Base-by-base conservation (phyloP, 2,113 vertebrate species). In the Channa argus region DNA sequence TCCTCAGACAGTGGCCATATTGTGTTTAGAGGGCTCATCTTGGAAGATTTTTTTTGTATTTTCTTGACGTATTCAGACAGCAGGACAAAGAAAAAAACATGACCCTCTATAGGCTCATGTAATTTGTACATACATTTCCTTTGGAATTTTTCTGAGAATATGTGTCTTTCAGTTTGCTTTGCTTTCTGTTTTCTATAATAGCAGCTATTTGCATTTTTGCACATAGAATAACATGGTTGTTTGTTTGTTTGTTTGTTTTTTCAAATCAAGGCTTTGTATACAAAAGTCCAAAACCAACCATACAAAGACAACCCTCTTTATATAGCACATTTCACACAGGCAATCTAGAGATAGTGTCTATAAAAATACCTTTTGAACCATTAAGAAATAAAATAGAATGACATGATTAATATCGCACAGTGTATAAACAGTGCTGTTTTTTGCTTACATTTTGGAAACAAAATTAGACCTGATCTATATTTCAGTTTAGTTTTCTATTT, bases 1-100 rank as follows among this genome's bases (percentile, higher is more conserved):
- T 64, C 63, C 73, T 79, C 83, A 82, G 15, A 69, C 83, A 77
- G 92, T 80, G 77, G 89, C 89, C 89, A 92, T 93, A 90, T 93
- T 92, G 85, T 91, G 59, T 72, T 37, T 1, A 64, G 70, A 55
- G 54, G 66, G 59, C 15, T 68, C 47, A 54, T 53, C 45, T 33
- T 44, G 5, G 54, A 53, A 77, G 61, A 77, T 70, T 62, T 76
- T 52, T 13, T 52, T 13, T 75, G 39, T 50, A 43, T 60, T 53
- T 34, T 36, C 56, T 61, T 73, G 39, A 70, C 72, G 65, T 46
- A 65, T 71, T 71, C 72, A 79, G 61, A 75, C 43, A 10, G 44
- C 60, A 73, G 36, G 15, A 60, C 55, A 46, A 39, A 70, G 52
- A 54, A 64, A 69, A 47, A 59, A 45, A 24, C 53, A 54, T 2